Evolutionary conservation across 1,140 invertebrate genomes (phyloP).

Genomic region (Drosophila cardini): DNA sequence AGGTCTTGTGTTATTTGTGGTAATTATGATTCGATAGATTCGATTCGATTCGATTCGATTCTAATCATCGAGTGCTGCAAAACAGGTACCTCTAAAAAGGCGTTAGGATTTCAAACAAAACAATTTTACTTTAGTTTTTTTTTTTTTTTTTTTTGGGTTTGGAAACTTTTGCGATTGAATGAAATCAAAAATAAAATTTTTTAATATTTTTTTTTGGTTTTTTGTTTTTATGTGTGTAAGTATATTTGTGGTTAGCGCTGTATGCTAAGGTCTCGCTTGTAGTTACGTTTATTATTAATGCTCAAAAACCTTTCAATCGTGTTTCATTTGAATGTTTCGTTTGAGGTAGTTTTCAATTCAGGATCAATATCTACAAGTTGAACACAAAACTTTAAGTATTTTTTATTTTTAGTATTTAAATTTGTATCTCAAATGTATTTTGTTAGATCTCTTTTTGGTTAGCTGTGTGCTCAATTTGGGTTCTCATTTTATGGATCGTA

Average conservation of each 20-base stretch:
- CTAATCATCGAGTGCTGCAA: conserved; percentile 57
- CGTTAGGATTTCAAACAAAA: conserved; percentile 44
- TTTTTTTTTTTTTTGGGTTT: conserved; percentile 31
- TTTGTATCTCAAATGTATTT: conserved; percentile 14
- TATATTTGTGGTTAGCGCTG: conserved; percentile 65
- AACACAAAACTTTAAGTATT: conserved; percentile 71
- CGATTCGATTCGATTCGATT: conserved; percentile 11
- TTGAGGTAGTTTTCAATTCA: conserved; percentile 84
- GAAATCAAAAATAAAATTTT: conserved; percentile 35
- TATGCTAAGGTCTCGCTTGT: conserved; percentile 80
- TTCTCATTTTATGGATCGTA: conserved; percentile 46
- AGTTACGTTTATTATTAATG: conserved; percentile 79
- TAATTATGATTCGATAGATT: conserved; percentile 10
- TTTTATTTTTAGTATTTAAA: conserved; percentile 28
- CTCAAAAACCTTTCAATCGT: conserved; percentile 74
- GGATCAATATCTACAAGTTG: conserved; percentile 82
- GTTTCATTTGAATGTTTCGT: conserved; percentile 69
- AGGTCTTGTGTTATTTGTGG: background rate
- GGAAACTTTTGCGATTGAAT: conserved; percentile 25
- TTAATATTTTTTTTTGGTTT: conserved; percentile 15
- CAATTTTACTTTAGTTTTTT: too few species aligned
- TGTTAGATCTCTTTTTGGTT: conserved; percentile 33
- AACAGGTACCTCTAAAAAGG: conserved; percentile 78
- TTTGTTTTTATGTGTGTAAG: conserved; percentile 44
- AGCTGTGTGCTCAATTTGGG: conserved; percentile 45